phyloP scores from a whole-genome alignment of 2,113 vertebrate genomes.

The Notechis scutatus region DNA sequence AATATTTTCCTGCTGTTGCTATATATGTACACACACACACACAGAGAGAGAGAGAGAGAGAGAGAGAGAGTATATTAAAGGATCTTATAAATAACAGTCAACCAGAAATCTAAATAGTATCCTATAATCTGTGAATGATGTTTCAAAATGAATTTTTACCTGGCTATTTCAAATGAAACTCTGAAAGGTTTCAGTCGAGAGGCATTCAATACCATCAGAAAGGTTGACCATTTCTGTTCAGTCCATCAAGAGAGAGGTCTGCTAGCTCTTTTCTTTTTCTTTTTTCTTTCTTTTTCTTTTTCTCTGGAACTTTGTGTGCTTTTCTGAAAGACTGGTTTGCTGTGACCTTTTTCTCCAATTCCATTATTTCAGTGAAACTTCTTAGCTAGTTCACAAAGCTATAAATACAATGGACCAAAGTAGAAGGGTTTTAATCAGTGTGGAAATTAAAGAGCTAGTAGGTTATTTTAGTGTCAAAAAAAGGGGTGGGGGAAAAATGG shows the following conservation, averaged over 20 bases:
- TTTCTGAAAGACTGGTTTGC: background rate
- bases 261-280: background rate
- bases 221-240: background rate
- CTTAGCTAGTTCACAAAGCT: background rate
- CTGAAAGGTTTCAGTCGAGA: background rate
- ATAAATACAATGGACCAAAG: background rate
- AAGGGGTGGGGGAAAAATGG: background rate
- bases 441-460: background rate
- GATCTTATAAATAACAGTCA: background rate
- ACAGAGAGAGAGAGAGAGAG: too few relatives aligned
- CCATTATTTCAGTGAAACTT: background rate
- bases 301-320: background rate
- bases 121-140: background rate
- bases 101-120: background rate
- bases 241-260: background rate
- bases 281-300: too few relatives aligned
- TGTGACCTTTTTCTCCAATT: background rate
- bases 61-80: background rate
- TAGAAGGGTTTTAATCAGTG: conserved; percentile 25
- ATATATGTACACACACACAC: background rate
- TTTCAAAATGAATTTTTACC: background rate
- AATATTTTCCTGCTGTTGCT: background rate
- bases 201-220: background rate
- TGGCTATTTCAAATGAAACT: background rate
- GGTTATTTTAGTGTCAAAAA: conserved; percentile 19